Evolutionary conservation across 2,113 vertebrate genomes (phyloP).

Genomic region (Muntiacus muntjak): DNA sequence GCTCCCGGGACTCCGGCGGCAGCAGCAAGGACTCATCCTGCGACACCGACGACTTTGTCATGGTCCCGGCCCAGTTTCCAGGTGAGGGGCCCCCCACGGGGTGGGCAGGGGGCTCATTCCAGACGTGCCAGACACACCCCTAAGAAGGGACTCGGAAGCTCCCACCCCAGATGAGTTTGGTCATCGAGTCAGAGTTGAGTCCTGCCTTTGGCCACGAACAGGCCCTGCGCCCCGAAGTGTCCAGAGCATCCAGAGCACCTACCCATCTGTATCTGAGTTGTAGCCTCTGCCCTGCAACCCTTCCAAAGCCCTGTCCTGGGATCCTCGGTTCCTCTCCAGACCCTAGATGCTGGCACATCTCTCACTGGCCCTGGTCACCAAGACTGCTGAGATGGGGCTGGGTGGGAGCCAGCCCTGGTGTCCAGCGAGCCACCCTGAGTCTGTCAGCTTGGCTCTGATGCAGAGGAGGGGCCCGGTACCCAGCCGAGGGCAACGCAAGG

Average conservation of each 20-base stretch:
- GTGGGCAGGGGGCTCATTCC: fast-evolving
- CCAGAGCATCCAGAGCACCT: background rate
- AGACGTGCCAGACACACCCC: too few species aligned
- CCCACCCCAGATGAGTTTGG: background rate
- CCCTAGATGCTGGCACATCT: background rate
- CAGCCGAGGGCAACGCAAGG: fast-evolving
- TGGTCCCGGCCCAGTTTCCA: constrained; percentile 91
- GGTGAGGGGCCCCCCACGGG: constrained; percentile 76
- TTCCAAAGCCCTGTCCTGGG: background rate
- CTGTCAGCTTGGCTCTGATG: background rate
- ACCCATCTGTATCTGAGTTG: background rate
- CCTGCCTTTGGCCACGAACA: background rate
- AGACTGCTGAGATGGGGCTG: background rate
- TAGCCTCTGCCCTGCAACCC: background rate
- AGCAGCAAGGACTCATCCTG: constrained; percentile 94
- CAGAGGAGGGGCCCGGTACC: background rate
- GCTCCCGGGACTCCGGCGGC: constrained; percentile 83
- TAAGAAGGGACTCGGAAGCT: background rate
- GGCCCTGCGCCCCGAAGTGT: fast-evolving
- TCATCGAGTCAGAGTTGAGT: fast-evolving
- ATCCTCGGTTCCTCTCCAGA: background rate
- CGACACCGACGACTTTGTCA: constrained; percentile 92
- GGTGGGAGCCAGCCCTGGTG: background rate
- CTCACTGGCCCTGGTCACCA: background rate
- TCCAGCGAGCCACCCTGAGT: background rate